Conservation (phyloP, 30 jellyfish, hydroid and myxozoan species). For the Turritopsis rubra region DNA sequence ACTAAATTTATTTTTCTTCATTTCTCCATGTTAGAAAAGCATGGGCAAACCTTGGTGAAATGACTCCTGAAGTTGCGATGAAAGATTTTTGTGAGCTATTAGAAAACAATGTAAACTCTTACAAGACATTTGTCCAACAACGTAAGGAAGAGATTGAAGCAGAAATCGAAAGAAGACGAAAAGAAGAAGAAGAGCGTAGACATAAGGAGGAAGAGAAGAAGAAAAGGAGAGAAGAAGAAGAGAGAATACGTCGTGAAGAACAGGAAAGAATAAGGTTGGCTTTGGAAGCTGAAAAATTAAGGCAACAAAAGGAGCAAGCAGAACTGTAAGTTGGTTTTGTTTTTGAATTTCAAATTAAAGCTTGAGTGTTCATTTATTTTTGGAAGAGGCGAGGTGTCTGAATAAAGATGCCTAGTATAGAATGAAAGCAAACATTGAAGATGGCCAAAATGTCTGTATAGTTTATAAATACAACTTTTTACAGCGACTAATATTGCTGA, state of each 20-base stretch:
- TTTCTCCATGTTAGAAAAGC: conserved; percentile 92
- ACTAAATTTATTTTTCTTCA: no score
- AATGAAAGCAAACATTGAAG: no score
- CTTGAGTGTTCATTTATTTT: no score
- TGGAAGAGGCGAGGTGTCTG: no score
- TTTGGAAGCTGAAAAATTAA: conserved; percentile 63
- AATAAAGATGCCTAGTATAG: no score
- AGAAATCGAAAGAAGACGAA: conserved; percentile 61
- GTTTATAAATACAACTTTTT: no score
- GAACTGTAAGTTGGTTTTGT: conserved; percentile 18
- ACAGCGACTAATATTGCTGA: no score
- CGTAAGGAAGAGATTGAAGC: conserved; percentile 64
- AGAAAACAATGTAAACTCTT: conserved; percentile 47
- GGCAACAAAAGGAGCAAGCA: conserved; percentile 39
- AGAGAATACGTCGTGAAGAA: conserved; percentile 53
- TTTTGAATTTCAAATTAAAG: no score
- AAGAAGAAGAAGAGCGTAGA: conserved; percentile 65
- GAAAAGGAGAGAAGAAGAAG: conserved; percentile 76
- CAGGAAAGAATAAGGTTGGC: conserved; percentile 63
- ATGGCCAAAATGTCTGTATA: no score
- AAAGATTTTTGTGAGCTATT: conserved; percentile 53
- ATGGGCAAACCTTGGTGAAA: conserved; percentile 78
- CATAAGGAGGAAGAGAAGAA: conserved; percentile 77
- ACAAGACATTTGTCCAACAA: conserved; percentile 62
- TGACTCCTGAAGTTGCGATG: conserved; percentile 63